phyloP scores from a whole-genome alignment of 2,888 invertebrate genomes.

The Temnothorax unifasciatus region DNA sequence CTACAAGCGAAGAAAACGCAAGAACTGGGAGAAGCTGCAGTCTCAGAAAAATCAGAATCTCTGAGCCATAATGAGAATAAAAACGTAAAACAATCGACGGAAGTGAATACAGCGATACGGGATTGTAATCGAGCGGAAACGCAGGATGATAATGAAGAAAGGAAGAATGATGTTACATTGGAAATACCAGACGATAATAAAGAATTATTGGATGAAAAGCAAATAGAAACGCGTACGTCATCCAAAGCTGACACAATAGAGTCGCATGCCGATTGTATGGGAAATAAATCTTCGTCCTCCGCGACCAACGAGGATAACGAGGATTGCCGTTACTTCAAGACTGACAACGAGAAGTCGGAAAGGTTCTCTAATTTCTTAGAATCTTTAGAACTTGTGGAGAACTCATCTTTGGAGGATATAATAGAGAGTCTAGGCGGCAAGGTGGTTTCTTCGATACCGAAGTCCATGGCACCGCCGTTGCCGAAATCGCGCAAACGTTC shows the following conservation, averaged over 20 bases:
- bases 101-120: not conserved
- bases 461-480: conserved; percentile 80
- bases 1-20: not conserved
- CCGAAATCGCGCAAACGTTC: conserved; percentile 78
- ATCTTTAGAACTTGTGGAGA: conserved; percentile 71
- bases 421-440: conserved; percentile 77
- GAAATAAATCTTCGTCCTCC: conserved; percentile 16
- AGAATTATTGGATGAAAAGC: not conserved
- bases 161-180: not conserved
- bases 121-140: not conserved
- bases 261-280: not conserved
- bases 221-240: not conserved
- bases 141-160: not conserved
- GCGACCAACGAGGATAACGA: conserved; percentile 67
- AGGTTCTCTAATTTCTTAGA: conserved; percentile 80
- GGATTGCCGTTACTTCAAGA: conserved; percentile 81
- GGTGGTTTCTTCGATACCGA: conserved; percentile 71
- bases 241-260: not conserved
- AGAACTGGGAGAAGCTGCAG: not conserved
- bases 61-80: not conserved
- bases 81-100: not conserved
- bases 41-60: not conserved
- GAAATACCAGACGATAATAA: not conserved
- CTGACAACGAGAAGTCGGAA: conserved; percentile 76
- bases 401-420: conserved; percentile 74